phyloP scores from a whole-genome alignment of 1,140 invertebrate genomes.

The Penaeus japonicus region DNA sequence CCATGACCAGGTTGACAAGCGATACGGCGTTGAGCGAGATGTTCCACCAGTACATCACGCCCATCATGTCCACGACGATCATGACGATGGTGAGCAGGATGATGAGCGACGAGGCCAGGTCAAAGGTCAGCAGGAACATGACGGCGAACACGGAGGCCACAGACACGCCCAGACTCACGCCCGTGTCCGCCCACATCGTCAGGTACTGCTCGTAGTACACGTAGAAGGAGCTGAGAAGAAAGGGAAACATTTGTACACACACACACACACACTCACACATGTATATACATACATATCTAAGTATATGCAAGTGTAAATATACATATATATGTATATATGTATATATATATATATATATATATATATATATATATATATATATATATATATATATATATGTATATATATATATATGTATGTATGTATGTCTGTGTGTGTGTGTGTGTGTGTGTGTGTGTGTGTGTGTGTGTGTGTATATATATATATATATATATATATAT shows the following conservation, averaged over 20 bases:
- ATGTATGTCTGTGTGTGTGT: conserved; percentile 79
- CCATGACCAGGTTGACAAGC: conserved; percentile 96
- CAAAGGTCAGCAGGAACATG: conserved; percentile 83
- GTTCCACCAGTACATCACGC: conserved; percentile 89
- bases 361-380: conserved; percentile 69
- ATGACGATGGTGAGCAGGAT: conserved; percentile 79
- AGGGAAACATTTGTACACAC: no score
- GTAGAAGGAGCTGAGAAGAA: conserved; percentile 75
- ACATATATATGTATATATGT: conserved; percentile 83
- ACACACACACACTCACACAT: no score
- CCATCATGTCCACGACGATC: conserved; percentile 83
- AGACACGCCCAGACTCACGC: conserved; percentile 78
- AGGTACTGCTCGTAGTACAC: conserved; percentile 95
- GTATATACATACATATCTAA: not conserved
- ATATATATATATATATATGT: conserved; percentile 77
- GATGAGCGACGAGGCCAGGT: conserved; percentile 79
- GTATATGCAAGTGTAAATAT: not conserved
- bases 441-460: conserved; percentile 74
- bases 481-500: not conserved
- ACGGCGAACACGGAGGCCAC: conserved; percentile 80
- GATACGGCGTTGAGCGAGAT: conserved; percentile 91
- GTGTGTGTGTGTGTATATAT: conserved; percentile 74
- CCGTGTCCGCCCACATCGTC: conserved; percentile 81
- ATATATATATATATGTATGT: conserved; percentile 66
- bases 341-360: conserved; percentile 70